Evolutionary conservation across 2,888 invertebrate species (phyloP), one percentile per base, ranked within the genome.

Genomic region (Acanthosepion pharaonis): DNA sequence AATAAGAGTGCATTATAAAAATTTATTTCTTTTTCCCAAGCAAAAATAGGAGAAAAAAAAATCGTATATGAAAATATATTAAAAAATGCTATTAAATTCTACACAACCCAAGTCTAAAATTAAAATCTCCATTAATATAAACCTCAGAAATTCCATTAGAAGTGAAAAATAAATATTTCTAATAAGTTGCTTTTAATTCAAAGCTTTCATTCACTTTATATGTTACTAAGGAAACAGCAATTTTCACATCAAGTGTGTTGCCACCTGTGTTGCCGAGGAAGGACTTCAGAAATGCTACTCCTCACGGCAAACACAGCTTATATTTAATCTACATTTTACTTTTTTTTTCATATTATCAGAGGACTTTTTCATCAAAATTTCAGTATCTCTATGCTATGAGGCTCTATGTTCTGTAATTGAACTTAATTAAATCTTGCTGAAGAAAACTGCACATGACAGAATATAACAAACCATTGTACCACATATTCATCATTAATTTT

Each of bases 21-120:
- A 59, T 59, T 23, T 59, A 33, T 33, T 59, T 5, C 20, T 59
- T 59, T 20, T 51, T 51, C 8, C 0, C 59, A 23, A 20, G 59
- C 6, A 59, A 59, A 59, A 59, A 20, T 2, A 55, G 18, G 3
- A 78, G 9, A 78, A 78, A n/a, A 78, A n/a, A n/a, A n/a, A 15
- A 78, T n/a, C 5, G 18, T 28, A 3, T 8, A 78, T 23, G 15
- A 78, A 59, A 59, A 59, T 33, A n/a, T 33, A 5, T 33, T 33
- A n/a, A n/a, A 78, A 78, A 78, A n/a, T 78, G 11, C 78, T 78
- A 78, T 78, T 78, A 78, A 78, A 78, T n/a, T 78, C n/a, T 78
- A n/a, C n/a, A 78, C 78, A 78, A 78, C 33, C 9, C 15, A 8
- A 78, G 9, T 78, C 15, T 78, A n/a, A 78, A 78, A 78, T 33